A percentile compares a stretch with the other conserved stretches of the same genome.
phyloP scores from a whole-genome alignment of 1,140 invertebrate genomes.

The Sycobia sp. region DNA sequence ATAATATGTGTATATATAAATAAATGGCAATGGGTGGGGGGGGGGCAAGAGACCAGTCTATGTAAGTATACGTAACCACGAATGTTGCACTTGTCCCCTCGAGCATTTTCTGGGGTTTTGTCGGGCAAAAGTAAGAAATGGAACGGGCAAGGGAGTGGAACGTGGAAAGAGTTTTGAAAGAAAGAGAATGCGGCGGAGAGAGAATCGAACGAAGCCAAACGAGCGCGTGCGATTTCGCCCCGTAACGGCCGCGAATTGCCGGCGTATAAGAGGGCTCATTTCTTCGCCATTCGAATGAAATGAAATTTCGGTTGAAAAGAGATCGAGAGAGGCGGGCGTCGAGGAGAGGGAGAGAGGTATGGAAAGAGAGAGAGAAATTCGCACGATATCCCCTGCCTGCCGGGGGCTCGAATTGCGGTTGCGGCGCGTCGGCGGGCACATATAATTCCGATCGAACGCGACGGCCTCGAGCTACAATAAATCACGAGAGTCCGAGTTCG shows the following conservation, averaged over 20 bases:
- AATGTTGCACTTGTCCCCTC: no score
- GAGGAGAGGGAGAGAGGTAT: no score
- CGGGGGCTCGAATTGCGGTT: slow-evolving; percentile 10
- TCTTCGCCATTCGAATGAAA: not conserved
- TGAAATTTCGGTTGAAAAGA: slow-evolving; percentile 14
- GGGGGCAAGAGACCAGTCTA: no score
- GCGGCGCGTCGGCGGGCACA: slow-evolving; percentile 12
- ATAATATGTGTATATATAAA: no score
- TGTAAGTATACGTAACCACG: no score
- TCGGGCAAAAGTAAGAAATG: no score
- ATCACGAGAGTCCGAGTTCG: slow-evolving; percentile 1
- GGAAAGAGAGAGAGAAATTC: no score
- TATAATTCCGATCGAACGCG: slow-evolving; percentile 29
- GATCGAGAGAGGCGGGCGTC: not conserved
- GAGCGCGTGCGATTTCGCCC: no score
- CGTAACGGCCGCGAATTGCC: slow-evolving; percentile 2
- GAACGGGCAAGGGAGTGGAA: not conserved
- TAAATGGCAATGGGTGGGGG: no score
- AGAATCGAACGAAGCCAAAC: no score
- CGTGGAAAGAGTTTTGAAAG: not conserved
- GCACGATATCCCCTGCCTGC: not conserved
- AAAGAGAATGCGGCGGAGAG: not conserved
- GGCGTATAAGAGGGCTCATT: slow-evolving; percentile 2
- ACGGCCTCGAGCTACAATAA: slow-evolving; percentile 26
- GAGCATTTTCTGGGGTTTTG: no score